Conservation (phyloP, 1,140 invertebrate genomes). For the Globodera ellingtonae region DNA sequence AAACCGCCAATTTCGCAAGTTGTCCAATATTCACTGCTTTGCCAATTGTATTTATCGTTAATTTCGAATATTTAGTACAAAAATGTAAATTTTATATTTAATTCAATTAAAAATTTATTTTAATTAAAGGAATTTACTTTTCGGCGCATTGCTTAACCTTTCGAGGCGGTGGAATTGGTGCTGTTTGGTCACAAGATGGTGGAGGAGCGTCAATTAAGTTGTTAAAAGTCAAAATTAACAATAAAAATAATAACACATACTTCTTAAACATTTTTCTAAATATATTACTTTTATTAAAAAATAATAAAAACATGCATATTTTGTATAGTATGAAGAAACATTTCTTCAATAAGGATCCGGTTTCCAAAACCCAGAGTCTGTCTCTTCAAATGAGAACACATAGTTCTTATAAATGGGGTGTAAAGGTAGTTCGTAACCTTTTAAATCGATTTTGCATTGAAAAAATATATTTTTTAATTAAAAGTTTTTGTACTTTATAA, state of each 20-base stretch:
- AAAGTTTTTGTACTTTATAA: too few relatives aligned
- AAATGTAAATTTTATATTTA: not conserved
- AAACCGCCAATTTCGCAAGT: not conserved
- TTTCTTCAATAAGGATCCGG: too few relatives aligned
- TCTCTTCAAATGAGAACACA: too few relatives aligned
- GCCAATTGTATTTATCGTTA: not conserved
- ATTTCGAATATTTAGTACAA: not conserved
- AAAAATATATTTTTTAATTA: too few relatives aligned
- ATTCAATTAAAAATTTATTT: not conserved
- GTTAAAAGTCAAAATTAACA: not conserved
- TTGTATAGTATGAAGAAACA: too few relatives aligned
- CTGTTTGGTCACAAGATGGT: not conserved
- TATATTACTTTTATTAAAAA: not conserved
- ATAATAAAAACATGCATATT: too few relatives aligned
- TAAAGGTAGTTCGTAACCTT: too few relatives aligned
- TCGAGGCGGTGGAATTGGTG: not conserved
- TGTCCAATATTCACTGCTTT: not conserved
- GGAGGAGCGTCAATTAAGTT: not conserved
- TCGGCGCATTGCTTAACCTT: not conserved
- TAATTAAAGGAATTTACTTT: not conserved
- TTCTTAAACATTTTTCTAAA: not conserved
- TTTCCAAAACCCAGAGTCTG: too few relatives aligned
- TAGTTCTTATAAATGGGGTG: too few relatives aligned
- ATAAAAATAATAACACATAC: not conserved
- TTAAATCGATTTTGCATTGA: too few relatives aligned